Base-by-base conservation (phyloP, 2,113 vertebrate species). In the Zeus faber region DNA sequence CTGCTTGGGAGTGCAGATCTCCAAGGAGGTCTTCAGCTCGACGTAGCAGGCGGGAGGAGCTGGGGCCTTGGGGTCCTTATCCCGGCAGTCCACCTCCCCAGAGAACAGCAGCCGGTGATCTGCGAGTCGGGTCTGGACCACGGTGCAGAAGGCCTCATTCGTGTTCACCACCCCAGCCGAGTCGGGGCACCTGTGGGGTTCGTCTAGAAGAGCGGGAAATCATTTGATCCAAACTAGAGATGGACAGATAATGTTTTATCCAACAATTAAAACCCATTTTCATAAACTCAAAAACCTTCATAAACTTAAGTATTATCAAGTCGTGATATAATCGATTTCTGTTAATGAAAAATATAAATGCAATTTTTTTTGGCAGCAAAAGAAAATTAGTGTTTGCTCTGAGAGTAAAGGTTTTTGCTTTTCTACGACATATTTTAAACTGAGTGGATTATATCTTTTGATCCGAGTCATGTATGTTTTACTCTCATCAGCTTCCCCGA, bases 101-200 rank as follows among this genome's bases (percentile, higher is more conserved):
- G 94, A 93, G 59, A 96, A 93, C 27, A 96, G 83, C 7, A 96
- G 89, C 27, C 81, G 89, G 58, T 96, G 92, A 27, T 70, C 85
- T 2, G 87, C 86, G 2, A 96, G 84, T 9, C 90, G 91, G 10
- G 92, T 92, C 50, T 90, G 90, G 29, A 96, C 89, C 76, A 96
- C 94, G 0, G 92, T 93, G 82, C 94, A 96, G 84, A 92, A 96
- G 21, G 87, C 94, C 67, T 93, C 91, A 0, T 95, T 95, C n/a
- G 94, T 95, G 85, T 96, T 95, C 2, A 96, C 92, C 6, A 91
- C 89, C 5, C 92, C 91, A 0, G 86, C 78, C 0, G 90, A 76
- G 47, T 93, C 87, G 0, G 94, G 93, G 53, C 47, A 65, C 37
- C 88, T 80, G 44, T 85, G 78, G 0, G 72, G 62, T 5, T 70